Evolutionary conservation across 2,888 invertebrate species (phyloP), one percentile per base, ranked within the genome.

Genomic region (Cataglyphis rosenhaueri): DNA sequence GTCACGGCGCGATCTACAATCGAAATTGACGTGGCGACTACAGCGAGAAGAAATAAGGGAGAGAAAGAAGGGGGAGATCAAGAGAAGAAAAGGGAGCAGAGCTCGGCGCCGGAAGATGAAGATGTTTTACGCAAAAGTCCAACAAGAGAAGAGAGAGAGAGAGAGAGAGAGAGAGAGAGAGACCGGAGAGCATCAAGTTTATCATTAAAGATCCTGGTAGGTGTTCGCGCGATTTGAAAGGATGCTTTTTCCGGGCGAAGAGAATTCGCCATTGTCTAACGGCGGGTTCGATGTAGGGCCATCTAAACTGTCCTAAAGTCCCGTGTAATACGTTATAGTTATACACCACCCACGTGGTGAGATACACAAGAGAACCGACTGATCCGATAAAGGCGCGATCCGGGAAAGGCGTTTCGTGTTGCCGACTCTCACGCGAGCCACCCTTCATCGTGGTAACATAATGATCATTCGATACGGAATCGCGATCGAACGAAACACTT

Each of bases 221-320:
- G 85, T 86, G 86, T 86, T 89, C 86, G 82, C 79, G 84, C 81
- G 78, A 82, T 71, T 64, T 88, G 82, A 88, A 87, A 87, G 88
- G 85, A 73, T 76, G 25, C 73, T 55, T 73, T 65, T 76, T 32
- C 52, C 75, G 48, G 32, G 41, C 38, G 9, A 29, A 3, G 15
- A 62, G 82, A 83, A 88, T 86, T 86, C 75, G 71, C 83, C 79
- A 87, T 88, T 88, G 88, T 88, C 84, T 88, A 87, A 87, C 44
- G 25, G 74, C 57, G 35, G 57, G 41, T 52, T 44, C n/a, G 55
- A 18, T 62, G 41, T 82, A 38, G 84, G 75, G 48, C 55, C 74
- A 44, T 70, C 78, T 86, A 89, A 89, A 89, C 78, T 84, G 82
- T 82, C 82, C 71, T 85, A 84, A 89, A 85, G 48, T 70, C 18